Evolutionary conservation across 2,888 invertebrate species (phyloP).

Genomic region (Anarsia innoxiella): DNA sequence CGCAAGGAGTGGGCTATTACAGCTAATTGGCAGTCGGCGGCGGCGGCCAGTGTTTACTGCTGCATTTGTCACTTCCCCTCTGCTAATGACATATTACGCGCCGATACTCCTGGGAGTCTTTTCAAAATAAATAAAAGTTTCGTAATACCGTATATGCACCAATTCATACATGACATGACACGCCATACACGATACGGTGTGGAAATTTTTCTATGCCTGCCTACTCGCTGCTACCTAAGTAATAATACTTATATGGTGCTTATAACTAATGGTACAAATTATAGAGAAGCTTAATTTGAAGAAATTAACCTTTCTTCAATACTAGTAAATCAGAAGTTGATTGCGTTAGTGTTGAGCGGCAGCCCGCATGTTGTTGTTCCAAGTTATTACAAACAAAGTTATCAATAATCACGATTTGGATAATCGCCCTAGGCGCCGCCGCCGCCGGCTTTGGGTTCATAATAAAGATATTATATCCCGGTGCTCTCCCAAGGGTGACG

Average conservation of each 20-base stretch:
- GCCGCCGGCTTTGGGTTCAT: conserved; percentile 46
- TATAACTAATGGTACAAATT: too few species aligned
- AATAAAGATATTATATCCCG: conserved; percentile 71
- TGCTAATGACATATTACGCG: conserved; percentile 52
- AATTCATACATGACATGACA: background rate
- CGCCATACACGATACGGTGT: background rate
- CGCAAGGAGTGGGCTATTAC: conserved; percentile 52
- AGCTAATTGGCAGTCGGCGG: conserved; percentile 61
- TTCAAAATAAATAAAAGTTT: conserved; percentile 39
- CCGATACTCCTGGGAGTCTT: conserved; percentile 35
- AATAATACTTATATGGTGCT: too few species aligned
- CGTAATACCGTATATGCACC: too few species aligned
- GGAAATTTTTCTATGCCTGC: too few species aligned
- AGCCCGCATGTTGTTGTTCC: conserved; percentile 19
- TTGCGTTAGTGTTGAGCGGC: conserved; percentile 8
- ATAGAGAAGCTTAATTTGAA: too few species aligned
- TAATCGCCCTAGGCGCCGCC: conserved; percentile 54
- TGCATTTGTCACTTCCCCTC: conserved; percentile 65
- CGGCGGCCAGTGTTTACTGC: conserved; percentile 47
- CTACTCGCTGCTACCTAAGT: too few species aligned
- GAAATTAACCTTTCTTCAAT: background rate
- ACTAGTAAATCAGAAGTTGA: conserved; percentile 9
- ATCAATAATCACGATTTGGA: conserved; percentile 69
- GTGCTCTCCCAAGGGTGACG: conserved; percentile 70
- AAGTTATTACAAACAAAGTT: conserved; percentile 48